Percentiles rank a stretch among this genome's conserved stretches.
These are phyloP conservation scores for Scyliorhinus canicula DNA, from an alignment of 2,797 vertebrate species.

Conservation along the genomic window DNA sequence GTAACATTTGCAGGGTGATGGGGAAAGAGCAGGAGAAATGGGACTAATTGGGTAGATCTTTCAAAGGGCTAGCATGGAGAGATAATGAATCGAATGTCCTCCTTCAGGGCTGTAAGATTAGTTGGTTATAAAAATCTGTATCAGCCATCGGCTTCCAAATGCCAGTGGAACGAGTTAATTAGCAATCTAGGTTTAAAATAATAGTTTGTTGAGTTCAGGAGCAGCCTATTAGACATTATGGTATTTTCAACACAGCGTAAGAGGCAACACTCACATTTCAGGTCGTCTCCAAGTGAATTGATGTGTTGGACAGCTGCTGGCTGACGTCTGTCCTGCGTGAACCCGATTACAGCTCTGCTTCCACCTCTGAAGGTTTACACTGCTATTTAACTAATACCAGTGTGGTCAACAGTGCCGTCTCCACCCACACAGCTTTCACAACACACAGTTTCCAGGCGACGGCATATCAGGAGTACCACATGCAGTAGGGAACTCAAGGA, in stretches of 20 bases:
- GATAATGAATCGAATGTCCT: background rate
- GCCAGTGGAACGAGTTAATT: background rate
- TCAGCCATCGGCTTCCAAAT: background rate
- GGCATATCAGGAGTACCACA: background rate
- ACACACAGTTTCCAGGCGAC: background rate
- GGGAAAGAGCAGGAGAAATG: background rate
- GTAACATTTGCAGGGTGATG: background rate
- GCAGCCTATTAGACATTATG: background rate
- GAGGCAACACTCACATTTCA: background rate
- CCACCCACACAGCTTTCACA: constrained; percentile 11
- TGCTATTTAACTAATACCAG: constrained; percentile 19
- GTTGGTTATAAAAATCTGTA: background rate
- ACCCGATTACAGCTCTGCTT: background rate
- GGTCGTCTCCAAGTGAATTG: background rate
- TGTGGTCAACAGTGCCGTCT: background rate
- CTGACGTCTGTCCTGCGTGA: background rate
- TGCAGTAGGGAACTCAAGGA: background rate
- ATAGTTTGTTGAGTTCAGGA: background rate
- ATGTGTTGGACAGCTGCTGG: background rate
- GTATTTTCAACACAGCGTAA: background rate
- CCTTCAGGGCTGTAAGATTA: background rate
- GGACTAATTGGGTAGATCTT: background rate
- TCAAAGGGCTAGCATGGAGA: background rate
- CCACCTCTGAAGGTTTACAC: background rate
- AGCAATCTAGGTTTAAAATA: background rate